Percentiles rank a stretch among this genome's conserved stretches.
These are phyloP conservation scores for Dipodomys merriami DNA, from an alignment of 2,113 vertebrate genomes.

Conservation along the genomic window DNA sequence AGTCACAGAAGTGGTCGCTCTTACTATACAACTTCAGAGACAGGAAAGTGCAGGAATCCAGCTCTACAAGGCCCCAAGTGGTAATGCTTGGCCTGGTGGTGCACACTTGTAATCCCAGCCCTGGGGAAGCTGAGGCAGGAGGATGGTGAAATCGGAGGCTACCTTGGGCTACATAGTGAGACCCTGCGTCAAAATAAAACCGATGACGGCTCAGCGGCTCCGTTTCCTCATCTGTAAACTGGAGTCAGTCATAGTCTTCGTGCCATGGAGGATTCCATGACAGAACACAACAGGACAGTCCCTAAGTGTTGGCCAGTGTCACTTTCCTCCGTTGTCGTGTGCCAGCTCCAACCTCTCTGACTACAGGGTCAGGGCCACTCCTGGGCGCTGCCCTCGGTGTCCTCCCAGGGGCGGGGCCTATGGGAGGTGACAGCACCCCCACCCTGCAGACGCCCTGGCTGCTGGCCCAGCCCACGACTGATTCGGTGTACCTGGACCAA, in stretches of 20 bases:
- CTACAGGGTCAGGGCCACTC: not conserved
- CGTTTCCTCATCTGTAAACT: not conserved
- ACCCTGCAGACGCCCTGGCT: not conserved
- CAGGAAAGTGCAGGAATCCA: not conserved
- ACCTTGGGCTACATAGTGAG: not conserved
- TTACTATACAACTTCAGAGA: not conserved
- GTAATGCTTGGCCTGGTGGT: not conserved
- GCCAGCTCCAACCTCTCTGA: not conserved
- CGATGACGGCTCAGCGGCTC: not conserved
- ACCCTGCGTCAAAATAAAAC: not conserved
- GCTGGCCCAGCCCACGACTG: not conserved
- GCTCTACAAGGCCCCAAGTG: not conserved
- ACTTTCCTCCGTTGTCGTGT: not conserved
- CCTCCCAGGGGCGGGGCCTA: not conserved
- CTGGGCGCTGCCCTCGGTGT: not conserved
- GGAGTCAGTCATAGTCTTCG: not conserved
- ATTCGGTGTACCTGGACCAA: not conserved
- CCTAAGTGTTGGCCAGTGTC: not conserved
- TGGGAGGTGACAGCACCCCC: not conserved
- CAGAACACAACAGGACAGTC: not conserved
- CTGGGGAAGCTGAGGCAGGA: conserved; percentile 1
- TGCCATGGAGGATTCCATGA: not conserved
- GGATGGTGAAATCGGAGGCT: not conserved
- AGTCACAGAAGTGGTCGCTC: not conserved
- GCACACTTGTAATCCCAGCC: not conserved